Base-by-base conservation (phyloP, 1,140 invertebrate genomes). In the Amphibalanus amphitrite region DNA sequence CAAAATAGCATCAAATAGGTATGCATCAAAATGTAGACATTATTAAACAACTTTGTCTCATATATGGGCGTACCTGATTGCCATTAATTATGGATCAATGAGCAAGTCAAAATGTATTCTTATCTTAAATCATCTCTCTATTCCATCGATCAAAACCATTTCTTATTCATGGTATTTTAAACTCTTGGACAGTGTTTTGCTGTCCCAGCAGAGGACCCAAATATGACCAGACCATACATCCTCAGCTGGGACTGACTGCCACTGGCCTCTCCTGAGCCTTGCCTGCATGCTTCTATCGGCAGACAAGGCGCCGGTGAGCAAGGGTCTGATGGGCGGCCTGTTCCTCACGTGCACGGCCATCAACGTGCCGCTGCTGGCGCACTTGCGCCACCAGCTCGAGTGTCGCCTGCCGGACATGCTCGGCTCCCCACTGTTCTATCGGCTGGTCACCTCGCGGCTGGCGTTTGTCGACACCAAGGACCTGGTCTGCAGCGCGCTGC, bases 391-490 rank as follows among this genome's bases (percentile, higher is more conserved):
- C 71, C 81, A 80, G 74, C 77, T 83, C 70, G 72, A 78, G 6
- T 82, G 79, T 73, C 78, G 78, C 74, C 75, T 82, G 67, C 78
- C 78, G 70, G 78, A 80, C 69, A 69, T 40, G 70, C 69, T 33
- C 47, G 74, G 59, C 69, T 75, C 70, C 72, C 75, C 78, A 59
- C 77, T 84, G 80, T 76, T 84, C 67, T 84, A 81, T 81, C 76
- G 81, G 76, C 75, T 84, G 67, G 74, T 83, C 29, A 78, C 81
- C 69, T 80, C 82, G 65, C 80, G 82, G 71, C 69, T 82, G 33
- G 81, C 80, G 13, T 84, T 84, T 76, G 75, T 84, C 28, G 82
- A 85, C 73, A 79, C 82, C 3, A 84, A 84, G 76, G 83, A 85
- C 75, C 72, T 85, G 65, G 75, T 84, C 25, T 82, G 82, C 76